These are phyloP conservation scores for Ictalurus punctatus DNA, from an alignment of 2,113 vertebrate species.

Conservation along the genomic window DNA sequence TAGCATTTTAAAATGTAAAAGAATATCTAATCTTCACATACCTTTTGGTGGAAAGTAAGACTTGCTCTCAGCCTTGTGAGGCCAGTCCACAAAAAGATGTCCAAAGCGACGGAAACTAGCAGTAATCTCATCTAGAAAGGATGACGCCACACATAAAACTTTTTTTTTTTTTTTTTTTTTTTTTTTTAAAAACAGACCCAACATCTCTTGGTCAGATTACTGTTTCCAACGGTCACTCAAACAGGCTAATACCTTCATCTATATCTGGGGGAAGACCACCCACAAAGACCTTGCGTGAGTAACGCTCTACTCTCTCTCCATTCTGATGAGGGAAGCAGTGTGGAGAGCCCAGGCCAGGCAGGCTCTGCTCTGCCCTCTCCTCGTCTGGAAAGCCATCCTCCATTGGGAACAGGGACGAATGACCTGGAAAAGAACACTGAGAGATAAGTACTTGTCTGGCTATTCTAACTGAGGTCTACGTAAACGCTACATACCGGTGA, in stretches of 20 bases:
- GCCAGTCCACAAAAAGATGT: constrained; percentile 90
- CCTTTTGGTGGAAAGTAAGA: constrained; percentile 92
- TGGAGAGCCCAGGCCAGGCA: constrained; percentile 89
- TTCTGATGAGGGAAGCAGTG: constrained; percentile 99
- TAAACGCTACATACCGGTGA: neutral
- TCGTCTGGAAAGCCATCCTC: constrained; percentile 97
- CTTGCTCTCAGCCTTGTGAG: constrained; percentile 91
- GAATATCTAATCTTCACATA: constrained; percentile 54
- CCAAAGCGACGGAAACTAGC: constrained; percentile 90
- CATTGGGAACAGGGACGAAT: constrained; percentile 98
- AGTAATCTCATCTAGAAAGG: constrained; percentile 82
- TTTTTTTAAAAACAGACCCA: neutral
- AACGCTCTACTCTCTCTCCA: constrained; percentile 95
- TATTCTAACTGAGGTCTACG: neutral
- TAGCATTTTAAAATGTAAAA: neutral
- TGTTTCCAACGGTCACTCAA: neutral
- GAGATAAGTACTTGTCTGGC: neutral
- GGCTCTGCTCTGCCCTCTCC: constrained; percentile 91
- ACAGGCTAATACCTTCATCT: constrained; percentile 85
- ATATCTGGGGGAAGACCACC: constrained; percentile 96
- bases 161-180: too few species aligned
- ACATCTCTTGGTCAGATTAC: neutral
- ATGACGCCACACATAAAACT: constrained; percentile 8
- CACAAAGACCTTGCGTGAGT: constrained; percentile 97
- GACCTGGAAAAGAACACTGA: constrained; percentile 72